Evolutionary conservation across 2,888 invertebrate genomes (phyloP), one percentile per base, ranked within the genome.

Genomic region (Pogonocherus hispidulus): DNA sequence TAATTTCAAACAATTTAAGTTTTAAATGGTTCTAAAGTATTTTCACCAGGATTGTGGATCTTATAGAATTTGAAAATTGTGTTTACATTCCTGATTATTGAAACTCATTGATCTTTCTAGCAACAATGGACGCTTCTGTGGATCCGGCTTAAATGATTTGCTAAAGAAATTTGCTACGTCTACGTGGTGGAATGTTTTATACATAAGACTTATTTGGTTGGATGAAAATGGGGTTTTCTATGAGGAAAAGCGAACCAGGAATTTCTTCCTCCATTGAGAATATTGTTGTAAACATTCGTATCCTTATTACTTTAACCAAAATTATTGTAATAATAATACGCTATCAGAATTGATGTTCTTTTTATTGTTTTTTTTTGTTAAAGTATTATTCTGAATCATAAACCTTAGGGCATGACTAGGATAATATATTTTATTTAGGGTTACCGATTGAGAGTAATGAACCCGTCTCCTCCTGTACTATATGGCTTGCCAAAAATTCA

Each of bases 161-260:
- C 86, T 79, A 82, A 88, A 83, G 65, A 86, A 82, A 69, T 82
- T 84, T 16, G 80, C 79, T 60, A 85, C 80, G 73, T 84, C 69
- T 86, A 85, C 0, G 86, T 86, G 8, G 86, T 85, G 9, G 86
- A 83, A 22, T 85, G 77, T 69, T 85, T 79, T 55, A 87, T 83
- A 8, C 86, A 86, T 27, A 87, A 79, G 19, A 87, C 87, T 19
- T 87, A 83, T 67, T 85, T 84, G 20, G 88, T 88, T 4, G 89
- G 88, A 19, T 89, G 86, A 72, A 90, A 86, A 1, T 85, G 90
- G 80, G 87, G 84, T 85, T 89, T 87, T 81, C 86, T 81, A 47
- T 82, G 80, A 16, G 82, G 76, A 55, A 83, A 82, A 2, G 81
- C 81, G 63, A 83, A 67, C 65, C 83, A n/a, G n/a, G n/a, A 82